Percentiles rank a stretch among this genome's conserved stretches.
These are phyloP conservation scores for Hydrozoanthus gracilis DNA, from an alignment of 92 coral and sea anemone genomes.

Conservation along the genomic window DNA sequence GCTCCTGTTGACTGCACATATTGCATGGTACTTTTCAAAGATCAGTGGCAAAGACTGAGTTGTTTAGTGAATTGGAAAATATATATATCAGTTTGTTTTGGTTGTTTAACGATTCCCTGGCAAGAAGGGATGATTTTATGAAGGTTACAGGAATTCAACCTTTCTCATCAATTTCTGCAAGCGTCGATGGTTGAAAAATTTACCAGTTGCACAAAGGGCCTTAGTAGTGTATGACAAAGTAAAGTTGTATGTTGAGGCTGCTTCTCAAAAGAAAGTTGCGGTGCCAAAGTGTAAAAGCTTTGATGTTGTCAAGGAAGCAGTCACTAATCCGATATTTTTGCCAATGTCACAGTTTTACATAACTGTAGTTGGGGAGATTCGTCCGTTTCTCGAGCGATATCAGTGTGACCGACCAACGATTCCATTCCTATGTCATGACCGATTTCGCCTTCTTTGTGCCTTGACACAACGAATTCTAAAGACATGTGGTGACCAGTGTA, in stretches of 20 bases:
- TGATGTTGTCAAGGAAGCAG: neutral
- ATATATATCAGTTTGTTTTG: slow-evolving; percentile 20
- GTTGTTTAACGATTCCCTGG: slow-evolving; percentile 37
- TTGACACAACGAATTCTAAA: neutral
- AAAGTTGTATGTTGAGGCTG: slow-evolving; percentile 29
- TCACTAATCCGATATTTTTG: neutral
- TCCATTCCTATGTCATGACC: neutral
- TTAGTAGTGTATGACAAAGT: slow-evolving; percentile 33
- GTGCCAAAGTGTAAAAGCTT: slow-evolving; percentile 7
- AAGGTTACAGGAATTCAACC: neutral
- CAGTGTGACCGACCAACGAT: neutral
- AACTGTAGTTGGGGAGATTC: neutral
- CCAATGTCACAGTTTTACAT: neutral
- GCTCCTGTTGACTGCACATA: neutral
- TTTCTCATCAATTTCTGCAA: slow-evolving; percentile 29
- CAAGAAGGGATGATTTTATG: slow-evolving; percentile 45
- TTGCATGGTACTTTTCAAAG: slow-evolving; percentile 12
- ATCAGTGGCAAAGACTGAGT: slow-evolving; percentile 17
- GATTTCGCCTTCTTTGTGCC: neutral
- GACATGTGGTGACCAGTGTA: neutral
- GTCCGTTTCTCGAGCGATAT: neutral
- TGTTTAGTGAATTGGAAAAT: slow-evolving; percentile 34
- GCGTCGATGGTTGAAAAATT: slow-evolving; percentile 33
- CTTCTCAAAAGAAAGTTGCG: slow-evolving; percentile 13
- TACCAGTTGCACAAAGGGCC: slow-evolving; percentile 31